These are phyloP conservation scores for Chrysogorgia sp. DNA, from an alignment of 92 coral and sea anemone species.

Conservation along the genomic window DNA sequence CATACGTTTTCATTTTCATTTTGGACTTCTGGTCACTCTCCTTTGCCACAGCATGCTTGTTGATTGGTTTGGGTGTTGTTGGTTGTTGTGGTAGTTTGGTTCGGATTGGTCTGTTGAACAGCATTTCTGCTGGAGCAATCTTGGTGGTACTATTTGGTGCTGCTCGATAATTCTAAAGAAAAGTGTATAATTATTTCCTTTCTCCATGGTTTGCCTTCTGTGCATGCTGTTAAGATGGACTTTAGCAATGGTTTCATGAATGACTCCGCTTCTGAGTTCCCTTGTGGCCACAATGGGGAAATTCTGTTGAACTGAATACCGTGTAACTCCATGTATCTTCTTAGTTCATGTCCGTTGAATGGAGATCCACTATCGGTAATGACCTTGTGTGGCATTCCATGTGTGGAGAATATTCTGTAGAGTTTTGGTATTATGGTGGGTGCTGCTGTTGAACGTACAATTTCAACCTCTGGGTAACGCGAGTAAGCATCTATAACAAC, in stretches of 20 bases:
- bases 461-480: conserved; percentile 2
- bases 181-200: neutral
- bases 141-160: neutral
- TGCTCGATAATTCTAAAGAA: conserved; percentile 11
- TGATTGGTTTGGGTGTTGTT: neutral
- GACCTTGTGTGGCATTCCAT: neutral
- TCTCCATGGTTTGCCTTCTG: neutral
- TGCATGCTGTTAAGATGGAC: neutral
- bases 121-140: neutral
- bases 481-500: conserved; percentile 44
- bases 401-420: conserved; percentile 9
- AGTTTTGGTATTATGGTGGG: conserved; percentile 1
- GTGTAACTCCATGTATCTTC: neutral
- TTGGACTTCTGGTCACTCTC: conserved; percentile 2
- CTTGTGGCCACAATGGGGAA: conserved; percentile 23
- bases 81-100: conserved; percentile 1
- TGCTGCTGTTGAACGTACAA: conserved; percentile 12
- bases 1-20: neutral
- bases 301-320: neutral
- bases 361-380: conserved; percentile 8
- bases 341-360: neutral
- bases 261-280: conserved; percentile 1
- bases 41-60: neutral
- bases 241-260: conserved; percentile 8
- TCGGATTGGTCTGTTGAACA: conserved; percentile 8